Evolutionary conservation across 92 coral and sea anemone species (phyloP), one percentile per base, ranked within the genome.

Genomic region (Galaxea fascicularis): DNA sequence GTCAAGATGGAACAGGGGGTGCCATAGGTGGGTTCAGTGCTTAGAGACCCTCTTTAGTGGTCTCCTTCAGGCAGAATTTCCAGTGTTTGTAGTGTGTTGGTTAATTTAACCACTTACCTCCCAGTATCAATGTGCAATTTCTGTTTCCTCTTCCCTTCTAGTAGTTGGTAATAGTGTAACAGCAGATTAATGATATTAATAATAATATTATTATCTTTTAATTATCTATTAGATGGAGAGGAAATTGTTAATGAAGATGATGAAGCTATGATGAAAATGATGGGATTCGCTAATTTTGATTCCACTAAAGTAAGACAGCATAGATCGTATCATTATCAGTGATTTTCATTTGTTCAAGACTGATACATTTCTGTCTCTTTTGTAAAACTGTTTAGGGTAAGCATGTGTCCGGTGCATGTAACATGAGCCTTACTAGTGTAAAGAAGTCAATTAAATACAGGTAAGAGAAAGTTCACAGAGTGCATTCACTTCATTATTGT

Each of bases 271-370:
- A 89, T 86, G 92, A 97, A 95, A 66, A 57, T 97, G 80, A 97
- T 97, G 99, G 99, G 99, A 18, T 97, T 97, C 85, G 76, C 95
- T 65, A 86, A 86, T 24, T 97, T 97, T 91, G 99, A 97, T 79
- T 74, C 98, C 25, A 97, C 99, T 20, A 97, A 97, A 95, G 99
- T 97, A 76, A n/a, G 78, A 39, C 35, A 18, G 20, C 70, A 14
- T 25, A 0, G 39, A 17, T 18, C 7, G 4, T 39, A 20, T 2
- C 10, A 8, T 35, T 11, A 20, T 35, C 0, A 8, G 59, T n/a
- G n/a, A n/a, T 30, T 17, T 13, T 17, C 46, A 65, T 10, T 26
- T 13, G 12, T 35, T 13, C 26, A 1, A 69, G 7, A 26, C 15
- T 14, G 16, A 12, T 8, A 26, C 15, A 41, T 17, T 31, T 35